Base-by-base conservation (phyloP, 2,113 vertebrate genomes). In the Pipa parva region DNA sequence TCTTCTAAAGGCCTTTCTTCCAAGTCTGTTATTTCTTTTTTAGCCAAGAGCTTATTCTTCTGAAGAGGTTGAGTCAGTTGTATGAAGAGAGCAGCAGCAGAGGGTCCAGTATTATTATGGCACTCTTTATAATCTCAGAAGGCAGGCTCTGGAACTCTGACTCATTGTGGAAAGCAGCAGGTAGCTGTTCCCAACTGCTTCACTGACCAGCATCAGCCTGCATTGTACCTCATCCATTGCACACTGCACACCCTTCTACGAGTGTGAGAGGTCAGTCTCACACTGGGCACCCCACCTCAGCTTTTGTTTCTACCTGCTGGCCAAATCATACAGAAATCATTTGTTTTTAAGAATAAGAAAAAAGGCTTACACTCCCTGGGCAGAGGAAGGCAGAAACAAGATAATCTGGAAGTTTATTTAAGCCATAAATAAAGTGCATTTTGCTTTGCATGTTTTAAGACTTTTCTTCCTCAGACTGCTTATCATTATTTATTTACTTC, bases 101-200 rank as follows among this genome's bases (percentile, higher is more conserved):
- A 84, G 86, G 85, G 87, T 81, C 84, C 88, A 84, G 89, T 81
- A 77, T 88, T 82, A 90, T 89, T 89, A 79, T 39, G 73, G 83
- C 87, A 80, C 79, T 82, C 90, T 93, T 95, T 86, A 72, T 52
- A 6, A 3, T 56, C 64, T 77, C 73, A 33, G 54, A 78, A 84
- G 84, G 88, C 84, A 76, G 81, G 82, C 89, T 81, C 78, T 20
- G 51, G 85, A 85, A 88, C 88, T 74, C 63, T 54, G 27, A 77
- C 81, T 87, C 82, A 87, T 97, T 97, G 91, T 95, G 85, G 83
- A 4, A 77, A 94, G 84, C 95, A 97, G 95, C 92, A 92, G 95
- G 95, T 90, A 92, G 92, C 86, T 81, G 80, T 80, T 76, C 77
- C 87, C 72, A 74, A 84, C 84, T 75, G 79, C 88, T 87, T 87